Percentiles rank a stretch among this genome's conserved stretches.
Evolutionary conservation across 2,888 invertebrate species (phyloP).

Genomic region (Alloplasta piceator): DNA sequence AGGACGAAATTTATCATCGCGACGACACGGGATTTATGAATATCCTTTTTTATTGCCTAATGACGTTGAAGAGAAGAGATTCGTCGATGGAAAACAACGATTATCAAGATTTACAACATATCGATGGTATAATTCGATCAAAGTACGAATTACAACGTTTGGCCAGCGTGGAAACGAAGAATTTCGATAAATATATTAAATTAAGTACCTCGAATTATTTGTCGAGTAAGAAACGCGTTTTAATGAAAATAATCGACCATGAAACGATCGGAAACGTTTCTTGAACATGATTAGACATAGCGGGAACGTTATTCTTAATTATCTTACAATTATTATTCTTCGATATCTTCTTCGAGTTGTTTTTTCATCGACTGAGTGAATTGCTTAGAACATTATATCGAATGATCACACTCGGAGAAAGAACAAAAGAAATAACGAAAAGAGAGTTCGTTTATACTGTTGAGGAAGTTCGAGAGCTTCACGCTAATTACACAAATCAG

Average conservation of each 20-base stretch:
- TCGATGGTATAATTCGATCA: constrained; percentile 31
- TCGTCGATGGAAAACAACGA: neutral
- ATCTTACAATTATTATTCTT: constrained; percentile 32
- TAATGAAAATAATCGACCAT: constrained; percentile 27
- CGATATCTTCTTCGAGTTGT: constrained; percentile 19
- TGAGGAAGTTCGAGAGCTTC: too few species aligned
- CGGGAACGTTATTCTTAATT: constrained; percentile 26
- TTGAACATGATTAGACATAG: constrained; percentile 13
- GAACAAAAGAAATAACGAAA: constrained; percentile 25
- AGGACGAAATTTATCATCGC: constrained; percentile 84
- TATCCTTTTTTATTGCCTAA: constrained; percentile 63
- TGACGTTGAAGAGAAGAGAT: constrained; percentile 19
- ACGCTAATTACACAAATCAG: too few species aligned
- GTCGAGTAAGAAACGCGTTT: constrained; percentile 57
- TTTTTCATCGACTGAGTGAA: constrained; percentile 53
- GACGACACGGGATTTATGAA: constrained; percentile 82
- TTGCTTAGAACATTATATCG: constrained; percentile 41
- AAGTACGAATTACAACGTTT: constrained; percentile 66
- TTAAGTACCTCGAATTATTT: constrained; percentile 72
- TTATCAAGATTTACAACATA: constrained; percentile 9
- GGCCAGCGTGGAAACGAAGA: constrained; percentile 57
- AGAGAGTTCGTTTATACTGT: constrained; percentile 30
- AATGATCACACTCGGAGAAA: constrained; percentile 25
- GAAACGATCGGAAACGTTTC: neutral
- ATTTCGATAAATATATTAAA: constrained; percentile 68